Evolutionary conservation across 53 echinoderm and acorn worm genomes (phyloP).

Genomic region (Henricia sp.): DNA sequence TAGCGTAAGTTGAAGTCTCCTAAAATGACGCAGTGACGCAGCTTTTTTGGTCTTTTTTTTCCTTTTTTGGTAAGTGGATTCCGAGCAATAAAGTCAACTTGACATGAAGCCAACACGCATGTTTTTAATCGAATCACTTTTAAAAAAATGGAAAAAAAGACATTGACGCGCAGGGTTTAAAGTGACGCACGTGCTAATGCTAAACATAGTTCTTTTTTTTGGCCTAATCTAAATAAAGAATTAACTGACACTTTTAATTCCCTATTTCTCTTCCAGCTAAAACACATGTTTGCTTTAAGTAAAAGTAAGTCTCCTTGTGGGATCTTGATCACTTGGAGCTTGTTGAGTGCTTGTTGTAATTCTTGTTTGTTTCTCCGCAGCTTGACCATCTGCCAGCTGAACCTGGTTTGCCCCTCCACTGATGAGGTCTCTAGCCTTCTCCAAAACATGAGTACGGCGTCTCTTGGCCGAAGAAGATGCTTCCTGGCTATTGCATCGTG

Average conservation of each 20-base stretch:
- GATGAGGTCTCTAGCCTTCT: conserved; percentile 12
- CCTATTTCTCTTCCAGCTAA: conserved; percentile 47
- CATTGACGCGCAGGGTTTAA: too few relatives aligned
- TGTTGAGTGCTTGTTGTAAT: conserved; percentile 30
- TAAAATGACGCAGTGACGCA: too few relatives aligned
- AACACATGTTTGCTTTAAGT: conserved; percentile 43
- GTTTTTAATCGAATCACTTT: too few relatives aligned
- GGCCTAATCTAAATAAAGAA: too few relatives aligned
- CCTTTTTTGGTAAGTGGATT: too few relatives aligned
- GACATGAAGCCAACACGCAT: too few relatives aligned
- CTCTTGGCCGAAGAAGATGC: conserved; percentile 31
- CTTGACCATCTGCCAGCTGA: conserved; percentile 36
- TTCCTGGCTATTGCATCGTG: conserved; percentile 16
- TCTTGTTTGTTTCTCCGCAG: conserved; percentile 22
- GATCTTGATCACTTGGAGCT: conserved; percentile 12
- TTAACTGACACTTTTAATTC: conserved; percentile 35
- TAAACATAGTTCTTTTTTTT: too few relatives aligned
- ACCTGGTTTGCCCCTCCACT: conserved; percentile 11
- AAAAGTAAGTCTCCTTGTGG: conserved; percentile 49
- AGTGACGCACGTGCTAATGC: too few relatives aligned
- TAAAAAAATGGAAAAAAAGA: too few relatives aligned
- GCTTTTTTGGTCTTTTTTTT: too few relatives aligned
- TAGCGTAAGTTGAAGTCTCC: too few relatives aligned
- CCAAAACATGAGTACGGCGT: conserved; percentile 16
- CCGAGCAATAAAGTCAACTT: too few relatives aligned